Evolutionary conservation across 2,888 invertebrate species (phyloP).

Genomic region (Cheiracanthium punctorium): DNA sequence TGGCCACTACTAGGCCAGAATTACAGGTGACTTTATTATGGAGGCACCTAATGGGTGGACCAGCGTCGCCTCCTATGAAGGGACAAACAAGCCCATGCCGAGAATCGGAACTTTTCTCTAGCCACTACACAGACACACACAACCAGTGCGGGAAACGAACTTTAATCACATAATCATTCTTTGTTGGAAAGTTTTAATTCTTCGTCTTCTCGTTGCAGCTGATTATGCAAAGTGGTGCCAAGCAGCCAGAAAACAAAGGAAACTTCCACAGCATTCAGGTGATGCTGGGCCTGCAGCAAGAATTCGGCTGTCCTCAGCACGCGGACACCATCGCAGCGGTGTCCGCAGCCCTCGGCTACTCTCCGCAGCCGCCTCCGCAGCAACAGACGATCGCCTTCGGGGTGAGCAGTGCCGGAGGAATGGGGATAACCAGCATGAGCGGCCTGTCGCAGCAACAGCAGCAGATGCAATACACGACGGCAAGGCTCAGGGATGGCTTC

Average conservation of each 20-base stretch:
- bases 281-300: conserved; percentile 72
- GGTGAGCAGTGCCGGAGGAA: conserved; percentile 14
- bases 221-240: conserved; percentile 40
- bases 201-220: neutral
- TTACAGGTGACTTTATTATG: no score
- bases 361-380: conserved; percentile 39
- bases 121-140: no score
- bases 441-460: conserved; percentile 3
- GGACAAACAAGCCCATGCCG: no score
- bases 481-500: conserved; percentile 43
- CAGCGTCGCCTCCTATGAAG: no score
- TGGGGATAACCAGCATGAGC: conserved; percentile 13
- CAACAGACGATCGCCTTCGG: conserved; percentile 34
- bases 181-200: no score
- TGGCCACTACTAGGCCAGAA: no score
- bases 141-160: no score
- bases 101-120: no score
- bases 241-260: conserved; percentile 51
- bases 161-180: no score
- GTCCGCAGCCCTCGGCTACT: conserved; percentile 47
- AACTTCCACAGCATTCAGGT: conserved; percentile 73
- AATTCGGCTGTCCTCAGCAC: conserved; percentile 42
- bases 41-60: no score
- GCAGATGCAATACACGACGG: conserved; percentile 54
- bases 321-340: conserved; percentile 60